Conservation (phyloP, 2,797 vertebrate species). For the Oreonectes daqikongensis region DNA sequence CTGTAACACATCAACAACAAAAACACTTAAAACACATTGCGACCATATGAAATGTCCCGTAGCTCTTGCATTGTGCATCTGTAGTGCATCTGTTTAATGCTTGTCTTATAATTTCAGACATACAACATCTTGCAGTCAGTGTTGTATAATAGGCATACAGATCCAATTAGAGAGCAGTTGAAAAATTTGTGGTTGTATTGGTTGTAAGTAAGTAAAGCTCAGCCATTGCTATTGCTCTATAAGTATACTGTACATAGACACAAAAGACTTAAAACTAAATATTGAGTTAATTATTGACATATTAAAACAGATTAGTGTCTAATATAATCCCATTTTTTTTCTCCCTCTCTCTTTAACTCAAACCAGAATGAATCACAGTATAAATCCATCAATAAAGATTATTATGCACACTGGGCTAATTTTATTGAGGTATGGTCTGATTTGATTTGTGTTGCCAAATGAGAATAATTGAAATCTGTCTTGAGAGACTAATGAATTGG, state of each 20-base stretch:
- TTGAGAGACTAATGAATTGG: constrained; percentile 23
- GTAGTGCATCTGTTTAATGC: not conserved
- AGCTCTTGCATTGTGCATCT: not conserved
- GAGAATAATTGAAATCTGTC: constrained; percentile 16
- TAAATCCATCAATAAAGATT: constrained; percentile 20
- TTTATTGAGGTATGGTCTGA: constrained; percentile 23
- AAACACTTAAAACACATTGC: not conserved
- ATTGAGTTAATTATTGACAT: constrained; percentile 6
- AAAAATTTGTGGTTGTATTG: not conserved
- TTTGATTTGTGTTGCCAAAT: constrained; percentile 29
- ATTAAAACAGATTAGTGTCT: constrained; percentile 19
- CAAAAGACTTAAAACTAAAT: not conserved
- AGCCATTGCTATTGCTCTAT: not conserved
- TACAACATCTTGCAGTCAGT: not conserved
- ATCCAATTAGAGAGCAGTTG: not conserved
- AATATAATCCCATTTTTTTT: not conserved
- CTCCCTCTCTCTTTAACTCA: not conserved
- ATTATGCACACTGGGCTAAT: constrained; percentile 25
- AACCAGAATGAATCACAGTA: constrained; percentile 7
- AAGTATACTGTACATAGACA: not conserved
- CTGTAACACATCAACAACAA: not conserved
- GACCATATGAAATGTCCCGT: not conserved
- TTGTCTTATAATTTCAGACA: not conserved
- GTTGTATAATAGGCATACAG: not conserved
- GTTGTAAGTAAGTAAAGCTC: not conserved